Percentiles rank a stretch among this genome's conserved stretches.
Evolutionary conservation across 2,113 vertebrate species (phyloP).

Genomic region (Odocoileus hemionus): DNA sequence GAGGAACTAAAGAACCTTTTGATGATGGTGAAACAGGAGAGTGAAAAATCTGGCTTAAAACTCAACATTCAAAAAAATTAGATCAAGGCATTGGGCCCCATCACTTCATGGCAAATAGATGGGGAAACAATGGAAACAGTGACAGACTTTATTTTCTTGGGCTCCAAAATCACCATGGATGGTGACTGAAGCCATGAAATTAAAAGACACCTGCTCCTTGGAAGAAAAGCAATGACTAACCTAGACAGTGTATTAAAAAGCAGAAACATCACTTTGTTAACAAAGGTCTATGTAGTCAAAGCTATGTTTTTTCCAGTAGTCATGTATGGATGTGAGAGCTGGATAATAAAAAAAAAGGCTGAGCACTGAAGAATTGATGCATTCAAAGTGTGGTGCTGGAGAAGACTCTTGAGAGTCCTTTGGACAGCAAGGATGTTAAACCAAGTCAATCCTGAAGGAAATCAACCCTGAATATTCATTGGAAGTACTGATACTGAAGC

Average conservation of each 20-base stretch:
- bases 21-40: neutral
- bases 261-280: neutral
- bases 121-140: neutral
- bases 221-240: neutral
- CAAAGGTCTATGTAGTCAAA: no score
- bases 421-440: neutral
- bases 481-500: neutral
- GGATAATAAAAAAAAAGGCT: neutral
- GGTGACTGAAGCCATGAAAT: neutral
- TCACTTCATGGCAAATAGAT: neutral
- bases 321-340: neutral
- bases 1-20: neutral
- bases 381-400: neutral
- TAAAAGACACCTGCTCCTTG: neutral
- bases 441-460: neutral
- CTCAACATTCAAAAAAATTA: neutral
- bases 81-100: neutral
- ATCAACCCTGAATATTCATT: neutral
- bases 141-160: neutral
- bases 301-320: neutral
- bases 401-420: neutral
- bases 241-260: neutral
- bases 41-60: neutral
- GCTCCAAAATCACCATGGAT: neutral
- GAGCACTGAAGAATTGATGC: neutral